A percentile compares a stretch with the other conserved stretches of the same genome.
phyloP scores from a whole-genome alignment of 2,888 invertebrate species.

The Andricus quercusramuli region DNA sequence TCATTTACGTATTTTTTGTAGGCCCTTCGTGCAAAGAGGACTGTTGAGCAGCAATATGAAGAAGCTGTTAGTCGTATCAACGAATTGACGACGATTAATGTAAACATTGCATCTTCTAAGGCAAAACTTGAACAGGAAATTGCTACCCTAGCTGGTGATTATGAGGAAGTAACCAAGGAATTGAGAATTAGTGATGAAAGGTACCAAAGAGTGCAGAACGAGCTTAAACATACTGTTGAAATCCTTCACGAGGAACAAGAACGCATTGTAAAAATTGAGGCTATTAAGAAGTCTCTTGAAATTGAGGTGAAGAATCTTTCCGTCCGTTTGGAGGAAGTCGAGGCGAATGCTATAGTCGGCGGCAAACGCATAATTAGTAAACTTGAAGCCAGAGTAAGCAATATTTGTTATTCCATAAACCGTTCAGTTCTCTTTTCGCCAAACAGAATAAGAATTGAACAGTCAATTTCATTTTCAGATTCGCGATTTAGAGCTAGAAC shows the following conservation, averaged over 20 bases:
- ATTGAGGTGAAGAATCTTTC: constrained; percentile 98
- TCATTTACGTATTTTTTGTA: background rate
- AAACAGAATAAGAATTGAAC: constrained; percentile 21
- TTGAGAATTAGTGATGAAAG: constrained; percentile 95
- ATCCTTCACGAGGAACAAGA: constrained; percentile 97
- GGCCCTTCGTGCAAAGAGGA: constrained; percentile 95
- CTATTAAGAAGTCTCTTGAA: constrained; percentile 98
- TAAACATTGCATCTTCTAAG: constrained; percentile 95
- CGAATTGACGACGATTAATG: constrained; percentile 96
- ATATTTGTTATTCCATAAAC: background rate
- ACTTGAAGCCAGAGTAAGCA: constrained; percentile 89
- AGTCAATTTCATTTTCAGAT: constrained; percentile 80
- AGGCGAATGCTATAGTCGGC: constrained; percentile 97
- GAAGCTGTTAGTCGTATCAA: constrained; percentile 95
- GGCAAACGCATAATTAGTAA: constrained; percentile 98
- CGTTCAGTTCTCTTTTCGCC: background rate
- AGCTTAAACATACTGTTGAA: constrained; percentile 96
- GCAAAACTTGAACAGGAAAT: constrained; percentile 97
- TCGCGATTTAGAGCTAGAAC: constrained; percentile 95
- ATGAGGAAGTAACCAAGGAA: constrained; percentile 98
- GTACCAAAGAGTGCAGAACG: constrained; percentile 94
- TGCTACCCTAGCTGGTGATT: constrained; percentile 93
- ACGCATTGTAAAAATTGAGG: constrained; percentile 97
- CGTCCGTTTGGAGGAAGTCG: constrained; percentile 96
- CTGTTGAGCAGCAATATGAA: constrained; percentile 93